Evolutionary conservation across 2,113 vertebrate genomes (phyloP), one percentile per base, ranked within the genome.

Genomic region (Brachirus orientalis): DNA sequence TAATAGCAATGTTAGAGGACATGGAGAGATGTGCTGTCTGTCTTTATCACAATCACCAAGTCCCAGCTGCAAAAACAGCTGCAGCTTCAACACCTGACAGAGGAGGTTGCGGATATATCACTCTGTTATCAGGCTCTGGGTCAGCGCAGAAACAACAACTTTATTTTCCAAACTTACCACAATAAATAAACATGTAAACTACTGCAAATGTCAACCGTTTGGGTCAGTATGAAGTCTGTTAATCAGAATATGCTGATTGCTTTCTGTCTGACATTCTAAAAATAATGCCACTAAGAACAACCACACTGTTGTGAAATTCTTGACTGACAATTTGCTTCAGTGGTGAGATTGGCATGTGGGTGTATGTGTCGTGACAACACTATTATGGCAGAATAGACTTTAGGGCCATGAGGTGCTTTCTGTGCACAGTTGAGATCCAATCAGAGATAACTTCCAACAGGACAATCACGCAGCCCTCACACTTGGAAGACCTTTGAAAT

Each of bases 31-130:
- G 57, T 57, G 63, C 51, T 64, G 48, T 73, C 46, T 79, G 58
- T 4, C 16, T 63, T 77, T 60, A 75, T 82, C 79, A 37, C 44
- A 72, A 59, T 50, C 72, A 58, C 47, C 28, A 10, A 28, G 66
- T 36, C 67, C 77, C 85, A 86, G 81, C 85, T 89, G 88, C 65
- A 68, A 33, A 61, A 67, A 65, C 81, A 86, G 81, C 81, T 84
- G 83, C 33, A n/a, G 52, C 48, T 43, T 77, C 75, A 76, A 61
- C 83, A 84, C 80, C 73, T 85, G 83, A 59, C 53, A 58, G 57
- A 44, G 67, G 61, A 81, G 38, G 56, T 61, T 59, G 44, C 33
- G 59, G 67, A 50, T 54, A 79, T 57, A 82, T 77, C 55, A 33
- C 78, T 78, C 78, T n/a, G n/a, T n/a, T n/a, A n/a, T n/a, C n/a